These are phyloP conservation scores for Malacosoma neustria DNA, from an alignment of 2,888 invertebrate species.

Conservation along the genomic window DNA sequence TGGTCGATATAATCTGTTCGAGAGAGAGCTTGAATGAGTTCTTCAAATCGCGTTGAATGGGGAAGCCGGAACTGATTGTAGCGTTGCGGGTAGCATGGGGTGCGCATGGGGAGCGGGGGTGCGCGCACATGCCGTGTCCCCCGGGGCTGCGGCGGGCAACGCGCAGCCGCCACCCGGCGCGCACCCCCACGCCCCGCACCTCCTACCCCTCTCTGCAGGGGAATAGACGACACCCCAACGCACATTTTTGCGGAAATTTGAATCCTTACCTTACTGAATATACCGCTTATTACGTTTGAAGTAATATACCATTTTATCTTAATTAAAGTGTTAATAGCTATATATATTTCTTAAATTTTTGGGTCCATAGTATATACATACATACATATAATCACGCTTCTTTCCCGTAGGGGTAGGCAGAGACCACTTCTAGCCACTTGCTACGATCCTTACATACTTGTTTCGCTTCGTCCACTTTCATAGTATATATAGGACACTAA, in stretches of 20 bases:
- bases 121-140: slow-evolving; percentile 41
- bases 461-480: no score
- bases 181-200: slow-evolving; percentile 19
- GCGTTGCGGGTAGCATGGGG: slow-evolving; percentile 20
- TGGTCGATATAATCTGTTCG: no score
- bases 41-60: slow-evolving; percentile 46
- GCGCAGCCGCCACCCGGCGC: slow-evolving; percentile 42
- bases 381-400: no score
- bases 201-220: slow-evolving; percentile 50
- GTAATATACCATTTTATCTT: no score
- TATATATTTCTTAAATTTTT: no score
- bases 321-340: no score
- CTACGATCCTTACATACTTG: no score
- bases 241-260: slow-evolving; percentile 64
- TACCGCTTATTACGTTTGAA: slow-evolving; percentile 18
- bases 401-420: no score
- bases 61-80: slow-evolving; percentile 23
- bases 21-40: slow-evolving; percentile 57
- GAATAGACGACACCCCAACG: slow-evolving; percentile 41
- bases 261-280: slow-evolving; percentile 40
- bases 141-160: slow-evolving; percentile 29
- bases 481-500: no score
- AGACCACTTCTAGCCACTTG: no score
- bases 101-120: slow-evolving; percentile 21
- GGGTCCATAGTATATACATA: no score